phyloP scores from a whole-genome alignment of 1,140 invertebrate species.

The Frieseomelitta varia region DNA sequence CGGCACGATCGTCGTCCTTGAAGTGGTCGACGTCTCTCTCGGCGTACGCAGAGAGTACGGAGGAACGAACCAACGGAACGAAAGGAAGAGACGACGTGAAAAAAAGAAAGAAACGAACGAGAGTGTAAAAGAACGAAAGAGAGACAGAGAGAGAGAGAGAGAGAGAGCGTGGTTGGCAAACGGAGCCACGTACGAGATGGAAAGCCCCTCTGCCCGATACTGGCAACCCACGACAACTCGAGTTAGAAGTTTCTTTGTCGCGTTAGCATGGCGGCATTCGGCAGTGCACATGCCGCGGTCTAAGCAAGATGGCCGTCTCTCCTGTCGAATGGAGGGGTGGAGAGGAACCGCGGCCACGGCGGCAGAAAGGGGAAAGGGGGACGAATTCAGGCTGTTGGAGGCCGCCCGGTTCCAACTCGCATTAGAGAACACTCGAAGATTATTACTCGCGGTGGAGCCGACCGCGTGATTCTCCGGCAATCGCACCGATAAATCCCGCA shows the following conservation, averaged over 20 bases:
- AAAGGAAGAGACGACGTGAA: background rate
- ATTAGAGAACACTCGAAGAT: slow-evolving; percentile 80
- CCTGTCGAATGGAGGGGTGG: slow-evolving; percentile 60
- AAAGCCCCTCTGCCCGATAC: slow-evolving; percentile 56
- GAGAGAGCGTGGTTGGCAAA: background rate
- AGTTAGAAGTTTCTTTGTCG: slow-evolving; percentile 77
- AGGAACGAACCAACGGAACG: slow-evolving; percentile 31
- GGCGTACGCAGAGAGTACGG: slow-evolving; percentile 14
- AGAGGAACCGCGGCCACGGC: slow-evolving; percentile 44
- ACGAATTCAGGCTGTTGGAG: slow-evolving; percentile 75
- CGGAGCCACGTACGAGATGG: slow-evolving; percentile 16
- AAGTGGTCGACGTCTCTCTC: slow-evolving; percentile 72
- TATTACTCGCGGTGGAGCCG: slow-evolving; percentile 77
- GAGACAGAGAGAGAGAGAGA: background rate
- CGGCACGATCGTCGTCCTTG: slow-evolving; percentile 73
- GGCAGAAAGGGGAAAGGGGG: slow-evolving; percentile 54
- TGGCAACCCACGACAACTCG: slow-evolving; percentile 70
- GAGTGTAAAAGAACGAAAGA: slow-evolving; percentile 5
- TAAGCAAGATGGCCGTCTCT: slow-evolving; percentile 62
- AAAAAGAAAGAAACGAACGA: slow-evolving; percentile 12
- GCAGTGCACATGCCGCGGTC: slow-evolving; percentile 52
- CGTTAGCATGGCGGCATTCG: slow-evolving; percentile 64
- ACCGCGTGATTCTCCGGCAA: slow-evolving; percentile 79
- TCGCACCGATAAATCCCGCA: slow-evolving; percentile 76
- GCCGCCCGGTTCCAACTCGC: slow-evolving; percentile 81